Base-by-base conservation (phyloP, 2,888 invertebrate genomes). In the Galeruca laticollis region DNA sequence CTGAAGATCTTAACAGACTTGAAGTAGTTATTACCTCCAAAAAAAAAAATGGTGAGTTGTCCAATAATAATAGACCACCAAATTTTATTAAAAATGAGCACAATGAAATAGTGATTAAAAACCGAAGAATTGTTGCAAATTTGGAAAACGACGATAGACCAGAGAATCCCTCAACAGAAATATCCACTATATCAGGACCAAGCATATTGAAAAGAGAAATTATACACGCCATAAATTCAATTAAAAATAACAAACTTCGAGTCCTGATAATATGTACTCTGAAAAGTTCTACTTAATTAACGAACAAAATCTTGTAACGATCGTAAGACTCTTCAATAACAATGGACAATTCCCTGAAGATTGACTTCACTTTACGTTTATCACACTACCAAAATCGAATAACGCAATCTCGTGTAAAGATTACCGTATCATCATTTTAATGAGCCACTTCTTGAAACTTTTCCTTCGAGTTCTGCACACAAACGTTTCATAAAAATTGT, bases 401-500 rank as follows among this genome's bases (percentile, higher is more conserved):
- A 37, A 37, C 37, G 37, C 37, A 37, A 37, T 37, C 37, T 37
- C 37, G 37, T 37, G 37, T 37, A 37, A 37, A 37, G 37, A 37
- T 37, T 9, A 37, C 11, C 37, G 37, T 37, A 6, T 37, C 37
- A 37, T 37, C 37, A 37, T 6, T 37, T 9, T 37, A 9, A 37
- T 37, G 37, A 37, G 37, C 37, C 37, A 37, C 6, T 37, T 37
- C 11, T 11, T 37, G 10, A 37, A 37, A 37, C 37, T 9, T 37
- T 37, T 37, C 11, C 37, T 37, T 37, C 11, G 10, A 37, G 37
- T 37, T 37, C 37, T 37, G 10, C 37, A 37, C 11, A 37, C 6
- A 37, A 37, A 37, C n/a, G n/a, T n/a, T n/a, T n/a, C n/a, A n/a
- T n/a, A n/a, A n/a, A n/a, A n/a, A n/a, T n/a, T n/a, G n/a, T n/a